These are phyloP conservation scores for Pogona vitticeps DNA, from an alignment of 2,113 vertebrate genomes.

Conservation along the genomic window DNA sequence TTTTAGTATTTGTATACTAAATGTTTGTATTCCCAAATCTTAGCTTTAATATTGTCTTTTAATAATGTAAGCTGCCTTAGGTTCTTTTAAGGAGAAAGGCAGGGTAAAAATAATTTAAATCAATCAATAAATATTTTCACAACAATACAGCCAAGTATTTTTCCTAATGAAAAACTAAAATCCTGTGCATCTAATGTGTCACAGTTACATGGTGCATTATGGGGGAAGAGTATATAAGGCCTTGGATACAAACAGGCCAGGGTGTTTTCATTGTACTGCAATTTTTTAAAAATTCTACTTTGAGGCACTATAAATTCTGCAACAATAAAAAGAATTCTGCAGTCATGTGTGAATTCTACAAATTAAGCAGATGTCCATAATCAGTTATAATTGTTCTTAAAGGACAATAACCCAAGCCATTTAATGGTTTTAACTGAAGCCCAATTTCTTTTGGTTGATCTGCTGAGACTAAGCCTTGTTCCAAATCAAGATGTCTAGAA, in stretches of 20 bases:
- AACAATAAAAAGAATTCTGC: not conserved
- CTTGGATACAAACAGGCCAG: not conserved
- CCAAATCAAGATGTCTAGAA: not conserved
- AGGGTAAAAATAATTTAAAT: too few species aligned
- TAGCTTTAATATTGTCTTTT: not conserved
- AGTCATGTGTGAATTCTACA: not conserved
- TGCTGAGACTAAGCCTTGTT: not conserved
- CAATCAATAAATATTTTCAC: too few species aligned
- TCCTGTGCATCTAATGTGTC: not conserved
- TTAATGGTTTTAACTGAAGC: not conserved
- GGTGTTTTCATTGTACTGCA: not conserved
- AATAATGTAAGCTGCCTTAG: too few species aligned
- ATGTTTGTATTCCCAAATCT: too few species aligned
- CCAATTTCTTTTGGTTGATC: not conserved
- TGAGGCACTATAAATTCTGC: not conserved
- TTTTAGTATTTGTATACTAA: too few species aligned
- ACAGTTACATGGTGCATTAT: not conserved
- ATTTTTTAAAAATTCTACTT: not conserved
- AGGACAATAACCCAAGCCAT: not conserved
- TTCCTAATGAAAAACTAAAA: not conserved
- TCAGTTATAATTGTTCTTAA: not conserved
- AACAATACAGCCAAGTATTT: not conserved
- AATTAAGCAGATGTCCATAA: not conserved
- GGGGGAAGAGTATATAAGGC: not conserved
- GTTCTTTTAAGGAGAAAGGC: too few species aligned